Evolutionary conservation across 2,797 vertebrate genomes (phyloP), one percentile per base, ranked within the genome.

Genomic region (Micropoecilia bifurca): DNA sequence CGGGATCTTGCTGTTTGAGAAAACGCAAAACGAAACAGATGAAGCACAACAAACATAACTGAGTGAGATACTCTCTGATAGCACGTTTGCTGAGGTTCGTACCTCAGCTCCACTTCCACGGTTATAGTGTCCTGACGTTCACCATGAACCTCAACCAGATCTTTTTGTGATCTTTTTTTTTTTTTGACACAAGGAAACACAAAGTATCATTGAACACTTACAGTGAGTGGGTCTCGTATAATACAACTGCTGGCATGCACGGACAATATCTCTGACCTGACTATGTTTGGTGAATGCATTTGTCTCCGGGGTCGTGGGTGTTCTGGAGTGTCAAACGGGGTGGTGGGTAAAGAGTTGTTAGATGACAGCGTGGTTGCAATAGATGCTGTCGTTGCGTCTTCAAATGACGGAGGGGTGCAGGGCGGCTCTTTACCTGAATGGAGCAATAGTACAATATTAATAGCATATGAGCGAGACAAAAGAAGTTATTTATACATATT

Each of bases 341-440:
- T 97, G 85, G 98, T 97, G 22, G 97, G 98, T 45, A 98, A 94
- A 53, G 98, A 99, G 18, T 97, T 99, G 91, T 94, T 96, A 6
- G 98, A 99, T 0, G 98, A 99, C 12, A 99, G 95, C 0, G 98
- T 99, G 0, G 98, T 99, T 61, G 98, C 97, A 3, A 99, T 98
- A 45, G 98, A 99, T 6, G 96, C 98, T 0, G 98, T 99, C 75
- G 98, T 99, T 0, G 98, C 98, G 89, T 99, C 98, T 92, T 99
- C 98, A 68, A 99, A 98, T 46, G 98, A 98, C 0, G 98, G 98
- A 16, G 97, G 98, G 0, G 98, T 99, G 93, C 97, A 97, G 71
- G 97, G 97, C 0, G 96, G 95, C 59, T 95, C 39, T 95, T 93
- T 92, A 90, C 95, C 97, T 97, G 85, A 84, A 39, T 30, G 36